These are phyloP conservation scores for Halocaridina rubra DNA, from an alignment of 2,888 invertebrate genomes.

Conservation along the genomic window DNA sequence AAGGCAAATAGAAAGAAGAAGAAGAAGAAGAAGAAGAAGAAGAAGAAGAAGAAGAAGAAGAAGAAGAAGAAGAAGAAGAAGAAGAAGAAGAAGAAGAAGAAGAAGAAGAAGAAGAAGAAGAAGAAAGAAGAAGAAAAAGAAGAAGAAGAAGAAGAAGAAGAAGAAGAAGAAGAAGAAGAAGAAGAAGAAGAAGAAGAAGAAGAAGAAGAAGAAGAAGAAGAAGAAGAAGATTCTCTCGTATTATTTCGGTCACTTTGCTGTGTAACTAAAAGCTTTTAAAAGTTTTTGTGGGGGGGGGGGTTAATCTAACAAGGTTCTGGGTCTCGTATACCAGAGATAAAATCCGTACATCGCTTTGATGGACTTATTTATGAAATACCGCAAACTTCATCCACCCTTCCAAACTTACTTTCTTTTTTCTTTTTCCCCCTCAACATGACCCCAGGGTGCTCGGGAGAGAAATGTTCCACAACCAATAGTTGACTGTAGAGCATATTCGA, in stretches of 20 bases:
- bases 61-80: background rate
- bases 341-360: conserved; percentile 45
- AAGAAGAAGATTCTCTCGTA: background rate
- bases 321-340: conserved; percentile 36
- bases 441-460: background rate
- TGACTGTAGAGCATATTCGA: background rate
- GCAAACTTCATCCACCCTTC: conserved; percentile 16
- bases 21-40: background rate
- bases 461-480: too few relatives aligned
- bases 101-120: background rate
- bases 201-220: conserved; percentile 5
- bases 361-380: conserved; percentile 45
- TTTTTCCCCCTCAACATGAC: too few relatives aligned
- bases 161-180: background rate
- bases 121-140: background rate
- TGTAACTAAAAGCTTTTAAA: conserved; percentile 42
- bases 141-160: background rate
- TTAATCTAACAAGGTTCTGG: conserved; percentile 40
- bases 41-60: background rate
- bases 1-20: background rate
- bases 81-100: background rate
- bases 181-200: background rate
- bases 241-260: conserved; percentile 30
- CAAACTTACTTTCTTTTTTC: conserved; percentile 39
- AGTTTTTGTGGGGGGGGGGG: conserved; percentile 22